phyloP scores from a whole-genome alignment of 2,113 vertebrate genomes.

The Sceloporus tristichus region DNA sequence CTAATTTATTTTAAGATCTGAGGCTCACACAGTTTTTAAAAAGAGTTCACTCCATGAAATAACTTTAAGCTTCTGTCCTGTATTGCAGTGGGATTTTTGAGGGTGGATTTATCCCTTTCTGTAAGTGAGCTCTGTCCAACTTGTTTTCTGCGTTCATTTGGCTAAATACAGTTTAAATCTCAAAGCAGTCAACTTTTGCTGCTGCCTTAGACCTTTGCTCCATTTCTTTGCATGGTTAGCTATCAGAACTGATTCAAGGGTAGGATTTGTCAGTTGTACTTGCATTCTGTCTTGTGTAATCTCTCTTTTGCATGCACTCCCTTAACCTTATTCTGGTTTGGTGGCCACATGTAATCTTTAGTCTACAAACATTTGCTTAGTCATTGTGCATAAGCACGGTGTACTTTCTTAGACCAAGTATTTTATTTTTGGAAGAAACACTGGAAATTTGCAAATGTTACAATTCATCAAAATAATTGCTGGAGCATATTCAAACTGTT shows the following conservation, averaged over 20 bases:
- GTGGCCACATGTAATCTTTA: conserved; percentile 46
- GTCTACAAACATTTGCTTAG: conserved; percentile 66
- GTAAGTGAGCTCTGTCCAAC: neutral
- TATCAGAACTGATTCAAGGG: conserved; percentile 50
- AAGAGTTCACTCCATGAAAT: neutral
- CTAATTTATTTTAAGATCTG: neutral
- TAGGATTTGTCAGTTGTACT: conserved; percentile 46
- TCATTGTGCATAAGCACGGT: conserved; percentile 62
- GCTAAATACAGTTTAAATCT: neutral
- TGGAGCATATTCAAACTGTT: neutral
- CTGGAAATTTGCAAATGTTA: neutral
- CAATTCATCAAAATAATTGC: neutral
- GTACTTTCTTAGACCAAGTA: neutral
- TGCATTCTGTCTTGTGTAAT: conserved; percentile 54
- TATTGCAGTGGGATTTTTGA: neutral
- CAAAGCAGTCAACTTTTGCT: conserved; percentile 36
- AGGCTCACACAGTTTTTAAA: neutral
- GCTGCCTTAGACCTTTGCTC: conserved; percentile 16
- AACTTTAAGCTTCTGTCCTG: neutral
- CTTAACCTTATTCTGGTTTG: conserved; percentile 52
- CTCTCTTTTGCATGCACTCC: conserved; percentile 36
- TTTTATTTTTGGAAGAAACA: neutral
- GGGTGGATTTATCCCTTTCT: neutral
- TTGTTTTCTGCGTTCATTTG: neutral
- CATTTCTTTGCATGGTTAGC: conserved; percentile 4